A percentile compares a stretch with the other conserved stretches of the same genome.
phyloP scores from a whole-genome alignment of 2,797 vertebrate genomes.

The Mormyrops attenuatus region DNA sequence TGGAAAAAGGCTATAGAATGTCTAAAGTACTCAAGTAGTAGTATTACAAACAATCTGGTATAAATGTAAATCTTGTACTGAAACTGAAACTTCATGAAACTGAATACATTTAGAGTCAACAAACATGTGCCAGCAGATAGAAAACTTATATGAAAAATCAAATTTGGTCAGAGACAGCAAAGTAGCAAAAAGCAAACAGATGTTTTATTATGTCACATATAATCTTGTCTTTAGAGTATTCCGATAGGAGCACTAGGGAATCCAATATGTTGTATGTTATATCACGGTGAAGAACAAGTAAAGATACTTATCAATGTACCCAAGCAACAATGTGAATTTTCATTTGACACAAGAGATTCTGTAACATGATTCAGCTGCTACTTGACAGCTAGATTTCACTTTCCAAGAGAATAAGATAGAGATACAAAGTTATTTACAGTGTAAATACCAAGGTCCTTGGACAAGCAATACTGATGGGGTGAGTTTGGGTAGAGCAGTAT shows the following conservation, averaged over 20 bases:
- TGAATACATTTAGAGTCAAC: background rate
- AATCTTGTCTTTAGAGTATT: background rate
- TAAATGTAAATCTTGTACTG: background rate
- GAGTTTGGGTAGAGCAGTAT: background rate
- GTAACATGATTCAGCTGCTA: background rate
- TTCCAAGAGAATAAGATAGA: background rate
- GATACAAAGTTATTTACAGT: background rate
- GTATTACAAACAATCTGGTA: background rate
- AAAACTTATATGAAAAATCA: background rate
- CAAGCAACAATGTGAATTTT: background rate
- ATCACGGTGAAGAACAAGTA: background rate
- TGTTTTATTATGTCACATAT: background rate
- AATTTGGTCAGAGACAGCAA: background rate
- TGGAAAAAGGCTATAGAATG: background rate
- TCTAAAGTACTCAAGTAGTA: background rate
- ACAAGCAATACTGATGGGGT: background rate
- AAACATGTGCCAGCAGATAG: background rate
- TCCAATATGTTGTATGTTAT: background rate
- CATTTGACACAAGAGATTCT: background rate
- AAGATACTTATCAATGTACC: background rate
- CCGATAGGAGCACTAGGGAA: background rate
- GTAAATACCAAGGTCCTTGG: background rate
- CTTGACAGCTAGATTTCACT: background rate
- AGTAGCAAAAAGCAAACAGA: background rate
- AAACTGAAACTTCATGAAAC: background rate